Conservation (phyloP, 1,140 invertebrate species). For the Neodiprion fabricii region DNA sequence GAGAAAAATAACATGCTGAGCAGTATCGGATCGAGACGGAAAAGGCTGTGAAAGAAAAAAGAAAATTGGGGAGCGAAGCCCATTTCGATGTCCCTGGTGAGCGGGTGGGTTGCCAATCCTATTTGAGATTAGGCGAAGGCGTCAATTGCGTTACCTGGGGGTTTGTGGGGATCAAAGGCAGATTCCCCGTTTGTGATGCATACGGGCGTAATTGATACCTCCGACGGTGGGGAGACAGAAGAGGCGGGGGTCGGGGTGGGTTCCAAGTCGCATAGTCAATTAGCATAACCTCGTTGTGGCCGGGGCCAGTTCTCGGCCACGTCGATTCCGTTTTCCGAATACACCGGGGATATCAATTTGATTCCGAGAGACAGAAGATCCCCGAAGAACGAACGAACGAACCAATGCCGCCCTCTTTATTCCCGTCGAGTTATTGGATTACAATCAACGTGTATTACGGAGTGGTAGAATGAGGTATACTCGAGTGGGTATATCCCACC, state of each 20-base stretch:
- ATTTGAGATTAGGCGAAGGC: conserved; percentile 52
- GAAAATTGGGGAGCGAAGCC: conserved; percentile 26
- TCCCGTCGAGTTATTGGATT: neutral
- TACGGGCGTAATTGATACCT: conserved; percentile 57
- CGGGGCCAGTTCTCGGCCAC: conserved; percentile 28
- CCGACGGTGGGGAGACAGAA: conserved; percentile 38
- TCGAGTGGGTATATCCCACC: neutral
- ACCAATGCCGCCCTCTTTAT: neutral
- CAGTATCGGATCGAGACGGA: neutral
- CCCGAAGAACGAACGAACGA: neutral
- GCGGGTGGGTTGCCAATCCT: conserved; percentile 38
- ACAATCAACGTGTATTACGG: neutral
- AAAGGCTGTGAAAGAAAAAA: neutral
- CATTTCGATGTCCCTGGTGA: conserved; percentile 46
- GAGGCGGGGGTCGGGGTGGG: conserved; percentile 21
- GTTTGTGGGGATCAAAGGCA: conserved; percentile 54
- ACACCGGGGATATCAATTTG: conserved; percentile 45
- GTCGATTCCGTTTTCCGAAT: conserved; percentile 43
- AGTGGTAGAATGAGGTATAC: neutral
- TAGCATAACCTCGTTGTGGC: conserved; percentile 58
- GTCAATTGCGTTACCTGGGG: conserved; percentile 52
- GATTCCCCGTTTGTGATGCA: conserved; percentile 50
- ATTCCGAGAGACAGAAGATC: conserved; percentile 39
- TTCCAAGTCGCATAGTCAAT: conserved; percentile 58
- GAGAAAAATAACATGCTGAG: neutral